Conservation (phyloP, 2,797 vertebrate genomes). For the Parotocinclus haroldoi region DNA sequence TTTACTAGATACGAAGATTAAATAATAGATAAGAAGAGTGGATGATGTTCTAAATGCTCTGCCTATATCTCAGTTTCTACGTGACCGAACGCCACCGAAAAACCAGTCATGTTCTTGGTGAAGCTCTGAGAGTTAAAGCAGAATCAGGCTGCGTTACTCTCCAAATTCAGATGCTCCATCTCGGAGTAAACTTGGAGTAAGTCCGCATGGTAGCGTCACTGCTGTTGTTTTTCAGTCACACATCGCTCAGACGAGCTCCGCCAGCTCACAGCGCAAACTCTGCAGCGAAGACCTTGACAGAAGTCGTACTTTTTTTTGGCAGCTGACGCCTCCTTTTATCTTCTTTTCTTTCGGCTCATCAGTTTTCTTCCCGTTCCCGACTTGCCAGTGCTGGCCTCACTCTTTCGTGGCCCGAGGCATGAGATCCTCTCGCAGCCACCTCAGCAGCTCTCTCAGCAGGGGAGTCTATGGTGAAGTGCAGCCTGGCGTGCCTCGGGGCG, state of each 20-base stretch:
- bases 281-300: conserved; percentile 11
- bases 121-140: no score
- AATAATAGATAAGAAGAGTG: no score
- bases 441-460: conserved; percentile 68
- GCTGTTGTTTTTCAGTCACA: neutral
- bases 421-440: conserved; percentile 63
- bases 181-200: no score
- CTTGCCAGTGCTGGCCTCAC: conserved; percentile 29
- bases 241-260: neutral
- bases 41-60: no score
- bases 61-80: no score
- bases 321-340: conserved; percentile 18
- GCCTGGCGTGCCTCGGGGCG: conserved; percentile 59
- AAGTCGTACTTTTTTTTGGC: conserved; percentile 32
- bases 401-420: conserved; percentile 55
- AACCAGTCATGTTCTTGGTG: no score
- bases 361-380: conserved; percentile 21
- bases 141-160: no score
- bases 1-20: no score
- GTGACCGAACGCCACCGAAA: no score
- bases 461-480: conserved; percentile 59
- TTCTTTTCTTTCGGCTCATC: conserved; percentile 32
- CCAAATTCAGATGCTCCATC: no score
- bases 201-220: neutral
- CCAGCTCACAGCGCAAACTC: conserved; percentile 17